Percentiles rank a stretch among this genome's conserved stretches.
Evolutionary conservation across 30 jellyfish, hydroid and myxozoan genomes (phyloP).

Genomic region (Pelagia noctiluca): DNA sequence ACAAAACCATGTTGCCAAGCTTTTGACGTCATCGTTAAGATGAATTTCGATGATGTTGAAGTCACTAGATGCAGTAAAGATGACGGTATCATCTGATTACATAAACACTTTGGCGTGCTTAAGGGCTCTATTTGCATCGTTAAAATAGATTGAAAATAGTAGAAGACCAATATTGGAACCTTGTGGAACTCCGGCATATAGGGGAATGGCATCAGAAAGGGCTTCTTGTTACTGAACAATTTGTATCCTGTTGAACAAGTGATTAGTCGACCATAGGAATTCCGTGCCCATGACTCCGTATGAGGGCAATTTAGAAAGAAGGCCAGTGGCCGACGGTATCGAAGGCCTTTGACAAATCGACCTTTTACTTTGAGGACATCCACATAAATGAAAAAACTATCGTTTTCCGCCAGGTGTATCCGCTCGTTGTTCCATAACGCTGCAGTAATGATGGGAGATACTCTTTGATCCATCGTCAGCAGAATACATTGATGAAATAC

Average conservation of each 20-base stretch:
- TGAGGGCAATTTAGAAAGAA: slow-evolving; percentile 57
- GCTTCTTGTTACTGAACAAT: slow-evolving; percentile 53
- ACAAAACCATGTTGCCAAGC: slow-evolving; percentile 62
- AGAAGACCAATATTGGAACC: slow-evolving; percentile 74
- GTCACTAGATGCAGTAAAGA: slow-evolving; percentile 51
- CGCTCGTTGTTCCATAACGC: too few species aligned
- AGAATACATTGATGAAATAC: too few species aligned
- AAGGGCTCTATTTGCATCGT: slow-evolving; percentile 57
- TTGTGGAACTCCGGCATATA: slow-evolving; percentile 71
- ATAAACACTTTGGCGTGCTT: slow-evolving; percentile 43
- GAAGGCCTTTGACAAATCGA: too few species aligned
- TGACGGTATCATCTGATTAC: slow-evolving; percentile 77
- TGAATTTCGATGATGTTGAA: slow-evolving; percentile 40
- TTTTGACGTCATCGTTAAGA: slow-evolving; percentile 46
- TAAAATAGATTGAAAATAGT: slow-evolving; percentile 50
- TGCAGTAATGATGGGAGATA: too few species aligned
- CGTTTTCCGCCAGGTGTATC: too few species aligned
- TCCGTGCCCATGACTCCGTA: slow-evolving; percentile 59
- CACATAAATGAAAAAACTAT: too few species aligned
- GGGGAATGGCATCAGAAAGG: slow-evolving; percentile 47
- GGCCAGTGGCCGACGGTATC: slow-evolving; percentile 75
- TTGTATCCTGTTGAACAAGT: slow-evolving; percentile 66
- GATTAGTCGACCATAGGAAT: slow-evolving; percentile 69
- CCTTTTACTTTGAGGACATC: too few species aligned
- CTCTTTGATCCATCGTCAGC: too few species aligned